Evolutionary conservation across 2,113 vertebrate genomes (phyloP).

Genomic region (Nipponia nippon): DNA sequence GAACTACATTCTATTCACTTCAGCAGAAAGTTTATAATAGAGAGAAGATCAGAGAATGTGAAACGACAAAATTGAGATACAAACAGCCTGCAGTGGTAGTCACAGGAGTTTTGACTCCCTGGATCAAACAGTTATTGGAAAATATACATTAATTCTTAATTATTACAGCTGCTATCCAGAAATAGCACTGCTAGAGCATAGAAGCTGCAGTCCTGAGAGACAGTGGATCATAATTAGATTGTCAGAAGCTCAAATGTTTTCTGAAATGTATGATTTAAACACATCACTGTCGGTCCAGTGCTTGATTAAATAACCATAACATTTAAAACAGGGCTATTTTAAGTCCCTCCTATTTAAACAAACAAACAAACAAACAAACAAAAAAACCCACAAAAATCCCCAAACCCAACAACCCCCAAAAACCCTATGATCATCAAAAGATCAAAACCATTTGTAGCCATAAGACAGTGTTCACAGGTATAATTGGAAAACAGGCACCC

Average conservation of each 20-base stretch:
- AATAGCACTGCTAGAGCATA: neutral
- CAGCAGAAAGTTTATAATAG: neutral
- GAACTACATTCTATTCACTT: neutral
- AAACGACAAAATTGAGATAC: neutral
- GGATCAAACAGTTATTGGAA: neutral
- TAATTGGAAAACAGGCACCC: neutral
- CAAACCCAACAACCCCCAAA: neutral
- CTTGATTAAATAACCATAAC: neutral
- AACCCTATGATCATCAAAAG: neutral
- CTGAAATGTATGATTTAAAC: neutral
- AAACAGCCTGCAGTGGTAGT: neutral
- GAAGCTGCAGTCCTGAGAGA: neutral
- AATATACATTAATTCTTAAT: neutral
- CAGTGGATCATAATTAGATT: neutral
- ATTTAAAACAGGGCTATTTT: neutral
- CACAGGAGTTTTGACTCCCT: neutral
- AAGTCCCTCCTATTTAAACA: neutral
- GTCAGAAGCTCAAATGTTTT: neutral
- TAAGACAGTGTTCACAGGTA: neutral
- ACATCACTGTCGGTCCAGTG: neutral
- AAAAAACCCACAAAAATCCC: neutral
- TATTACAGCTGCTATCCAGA: neutral
- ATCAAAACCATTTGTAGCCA: neutral
- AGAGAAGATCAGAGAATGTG: neutral
- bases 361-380: neutral